These are phyloP conservation scores for Coluber constrictor DNA, from an alignment of 2,797 vertebrate genomes.

Conservation along the genomic window DNA sequence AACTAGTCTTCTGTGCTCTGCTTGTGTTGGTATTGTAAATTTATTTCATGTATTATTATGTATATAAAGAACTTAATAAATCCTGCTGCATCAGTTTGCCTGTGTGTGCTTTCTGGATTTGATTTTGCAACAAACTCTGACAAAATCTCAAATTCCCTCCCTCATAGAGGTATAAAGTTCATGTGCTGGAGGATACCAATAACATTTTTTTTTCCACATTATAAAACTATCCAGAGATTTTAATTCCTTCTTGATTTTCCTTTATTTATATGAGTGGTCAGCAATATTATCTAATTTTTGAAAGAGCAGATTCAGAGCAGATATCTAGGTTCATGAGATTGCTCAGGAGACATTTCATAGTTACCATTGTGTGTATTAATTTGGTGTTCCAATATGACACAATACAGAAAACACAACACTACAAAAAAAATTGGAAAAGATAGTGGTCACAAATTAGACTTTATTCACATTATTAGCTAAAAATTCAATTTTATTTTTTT, in stretches of 20 bases:
- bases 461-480: neutral
- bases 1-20: too few relatives aligned
- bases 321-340: neutral
- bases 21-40: too few relatives aligned
- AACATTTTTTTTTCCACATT: neutral
- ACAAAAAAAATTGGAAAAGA: neutral
- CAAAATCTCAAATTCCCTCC: neutral
- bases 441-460: neutral
- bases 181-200: neutral
- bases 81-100: too few relatives aligned
- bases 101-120: too few relatives aligned
- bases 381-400: neutral
- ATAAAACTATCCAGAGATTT: neutral
- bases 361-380: too few relatives aligned
- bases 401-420: neutral
- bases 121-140: too few relatives aligned
- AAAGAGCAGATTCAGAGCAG: neutral
- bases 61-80: too few relatives aligned
- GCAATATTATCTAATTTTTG: neutral
- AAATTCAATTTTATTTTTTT: neutral
- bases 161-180: neutral
- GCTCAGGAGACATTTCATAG: too few relatives aligned
- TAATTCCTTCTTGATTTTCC: neutral
- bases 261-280: neutral
- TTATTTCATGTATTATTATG: too few relatives aligned